phyloP scores from a whole-genome alignment of 2,797 vertebrate genomes.

The Micropoecilia bifurca region DNA sequence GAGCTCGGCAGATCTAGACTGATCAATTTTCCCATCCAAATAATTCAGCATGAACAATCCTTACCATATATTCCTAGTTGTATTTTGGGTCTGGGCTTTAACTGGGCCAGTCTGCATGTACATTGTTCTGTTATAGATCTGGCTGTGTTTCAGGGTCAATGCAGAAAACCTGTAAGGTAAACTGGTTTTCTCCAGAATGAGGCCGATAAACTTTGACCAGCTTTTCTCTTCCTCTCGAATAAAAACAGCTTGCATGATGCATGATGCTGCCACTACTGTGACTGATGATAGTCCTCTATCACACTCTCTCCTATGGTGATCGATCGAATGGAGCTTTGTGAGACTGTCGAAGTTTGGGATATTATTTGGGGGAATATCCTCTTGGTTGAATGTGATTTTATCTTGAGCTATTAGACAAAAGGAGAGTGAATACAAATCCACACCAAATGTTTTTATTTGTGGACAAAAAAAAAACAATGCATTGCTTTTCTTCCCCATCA shows the following conservation, averaged over 20 bases:
- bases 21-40: neutral
- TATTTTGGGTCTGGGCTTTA: neutral
- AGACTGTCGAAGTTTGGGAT: neutral
- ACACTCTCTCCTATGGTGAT: neutral
- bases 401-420: neutral
- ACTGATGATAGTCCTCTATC: neutral
- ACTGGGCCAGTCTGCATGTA: neutral
- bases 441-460: neutral
- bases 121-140: neutral
- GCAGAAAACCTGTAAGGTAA: neutral
- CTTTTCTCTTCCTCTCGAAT: neutral
- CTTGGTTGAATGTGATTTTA: neutral
- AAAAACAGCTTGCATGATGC: neutral
- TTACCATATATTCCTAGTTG: neutral
- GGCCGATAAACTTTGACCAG: neutral
- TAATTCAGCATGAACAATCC: neutral
- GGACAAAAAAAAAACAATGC: neutral
- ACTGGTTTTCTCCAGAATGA: neutral
- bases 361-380: neutral
- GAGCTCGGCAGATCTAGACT: neutral
- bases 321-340: neutral
- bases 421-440: neutral
- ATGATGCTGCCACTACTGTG: neutral
- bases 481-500: neutral
- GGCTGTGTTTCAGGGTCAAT: neutral